Evolutionary conservation across 2,888 invertebrate species (phyloP), one percentile per base, ranked within the genome.

Genomic region (Cepaea hortensis): DNA sequence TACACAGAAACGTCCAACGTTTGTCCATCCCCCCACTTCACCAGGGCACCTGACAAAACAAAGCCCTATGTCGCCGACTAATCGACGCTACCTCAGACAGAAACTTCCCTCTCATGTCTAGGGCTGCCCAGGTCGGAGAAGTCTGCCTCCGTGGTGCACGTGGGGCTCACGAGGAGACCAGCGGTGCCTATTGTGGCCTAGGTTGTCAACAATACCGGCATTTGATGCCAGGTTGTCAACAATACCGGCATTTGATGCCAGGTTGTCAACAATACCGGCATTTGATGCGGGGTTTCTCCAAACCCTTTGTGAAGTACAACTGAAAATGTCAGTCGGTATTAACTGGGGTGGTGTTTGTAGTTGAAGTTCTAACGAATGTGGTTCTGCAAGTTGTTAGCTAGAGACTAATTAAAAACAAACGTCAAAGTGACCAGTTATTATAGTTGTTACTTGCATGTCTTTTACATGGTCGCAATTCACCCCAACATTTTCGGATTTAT

Each of bases 81-180:
- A 15, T 35, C 35, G 62, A 35, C 81, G 9, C 46, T 4, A 35
- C 11, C 11, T 3, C 81, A 7, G 20, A 65, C 13, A n/a, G 11
- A 81, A 81, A 81, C 81, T 81, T 81, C 46, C 65, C 81, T 65
- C 81, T 81, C 15, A 13, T n/a, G 75, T 75, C 75, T 48, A 72
- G 75, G 5, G 13, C 75, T 5, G 75, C 20, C 48, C 46, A n/a
- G 20, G 68, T 68, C 13, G 68, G 68, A 75, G 75, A 75, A 35
- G 15, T 4, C 68, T n/a, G 68, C 4, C 11, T 18, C 68, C 68
- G 68, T 11, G 18, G 18, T 15, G 5, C 18, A 20, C n/a, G 35
- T 20, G 11, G 13, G 13, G 18, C 11, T 9, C 55, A 55, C 3
- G 55, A 6, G 0, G 55, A 55, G 11, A 9, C 55, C 11, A 11